Evolutionary conservation across 1,140 invertebrate species (phyloP), one percentile per base, ranked within the genome.

Genomic region (Drosophila melanica): DNA sequence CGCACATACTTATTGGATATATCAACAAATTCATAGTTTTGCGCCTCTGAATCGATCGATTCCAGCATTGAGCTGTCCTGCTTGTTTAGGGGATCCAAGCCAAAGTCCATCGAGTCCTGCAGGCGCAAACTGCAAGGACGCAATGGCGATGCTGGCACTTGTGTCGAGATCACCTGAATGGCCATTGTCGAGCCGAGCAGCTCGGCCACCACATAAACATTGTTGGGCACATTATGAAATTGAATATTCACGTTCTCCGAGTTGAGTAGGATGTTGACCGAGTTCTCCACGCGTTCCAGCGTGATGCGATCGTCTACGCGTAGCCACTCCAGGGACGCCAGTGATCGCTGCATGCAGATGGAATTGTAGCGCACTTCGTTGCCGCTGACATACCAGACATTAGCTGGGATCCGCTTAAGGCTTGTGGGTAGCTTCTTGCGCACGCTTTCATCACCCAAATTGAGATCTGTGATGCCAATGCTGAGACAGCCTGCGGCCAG

Each of bases 171-270:
- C n/a, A 95, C 93, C 57, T 93, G 93, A 0, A 96, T 93, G 7
- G 93, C 93, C 70, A 95, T 94, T 0, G 94, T 94, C n/a, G 93
- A 93, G 4, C 95, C 95, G 77, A 94, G 95, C 10, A 97, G 82
- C 80, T 97, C 96, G 10, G 69, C 72, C 16, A 75, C 79, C 10
- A 86, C 81, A 48, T 82, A 86, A 0, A 86, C 84, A 64, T 87
- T 95, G 91, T 95, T 96, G 18, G 96, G 95, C 67, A 97, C 93
- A 89, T 96, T 95, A n/a, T 93, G 93, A 18, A 95, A 95, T 20
- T 96, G 95, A n/a, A 96, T 93, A n/a, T 96, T 96, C 90, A 97
- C 94, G 82, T 98, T 96, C 92, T 97, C 95, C 0, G 96, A 96
- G 92, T 98, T 97, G 1, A 98, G 93, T 64, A 94, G 94, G 51